Conservation (phyloP, 2,888 invertebrate species). For the Nymphalis polychloros region DNA sequence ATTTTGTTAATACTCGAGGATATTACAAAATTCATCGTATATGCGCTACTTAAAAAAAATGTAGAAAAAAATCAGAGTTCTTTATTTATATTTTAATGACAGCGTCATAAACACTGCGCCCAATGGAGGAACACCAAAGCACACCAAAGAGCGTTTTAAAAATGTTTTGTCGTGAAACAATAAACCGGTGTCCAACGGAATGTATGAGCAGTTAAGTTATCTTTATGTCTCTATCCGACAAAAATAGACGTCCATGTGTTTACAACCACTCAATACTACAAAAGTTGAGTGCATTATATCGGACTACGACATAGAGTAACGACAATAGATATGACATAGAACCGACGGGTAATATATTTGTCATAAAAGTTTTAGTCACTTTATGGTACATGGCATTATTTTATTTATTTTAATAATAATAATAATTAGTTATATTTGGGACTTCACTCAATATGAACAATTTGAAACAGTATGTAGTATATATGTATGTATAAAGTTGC, state of each 20-base stretch:
- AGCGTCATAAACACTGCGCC: constrained; percentile 17
- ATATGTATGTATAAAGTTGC: too few relatives aligned
- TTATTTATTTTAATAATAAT: too few relatives aligned
- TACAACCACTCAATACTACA: constrained; percentile 38
- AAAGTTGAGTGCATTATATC: constrained; percentile 31
- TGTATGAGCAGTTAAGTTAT: constrained; percentile 68
- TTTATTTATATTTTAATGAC: constrained; percentile 30
- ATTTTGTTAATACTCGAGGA: too few relatives aligned
- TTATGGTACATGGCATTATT: too few relatives aligned
- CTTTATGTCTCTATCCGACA: constrained; percentile 72
- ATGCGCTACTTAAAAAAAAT: too few relatives aligned
- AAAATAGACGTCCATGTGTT: constrained; percentile 72
- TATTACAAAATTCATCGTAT: too few relatives aligned
- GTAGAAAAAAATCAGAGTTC: too few relatives aligned
- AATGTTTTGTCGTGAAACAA: constrained; percentile 75
- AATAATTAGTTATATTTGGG: too few relatives aligned
- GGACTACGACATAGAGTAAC: constrained; percentile 3
- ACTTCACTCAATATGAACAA: too few relatives aligned
- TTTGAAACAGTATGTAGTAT: too few relatives aligned
- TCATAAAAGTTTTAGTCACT: too few relatives aligned
- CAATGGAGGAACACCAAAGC: constrained; percentile 52
- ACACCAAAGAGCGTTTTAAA: constrained; percentile 67
- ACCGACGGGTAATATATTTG: background rate
- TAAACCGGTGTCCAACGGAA: constrained; percentile 53
- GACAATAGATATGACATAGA: background rate